These are phyloP conservation scores for Lagria hirta DNA, from an alignment of 2,888 invertebrate genomes.

Conservation along the genomic window DNA sequence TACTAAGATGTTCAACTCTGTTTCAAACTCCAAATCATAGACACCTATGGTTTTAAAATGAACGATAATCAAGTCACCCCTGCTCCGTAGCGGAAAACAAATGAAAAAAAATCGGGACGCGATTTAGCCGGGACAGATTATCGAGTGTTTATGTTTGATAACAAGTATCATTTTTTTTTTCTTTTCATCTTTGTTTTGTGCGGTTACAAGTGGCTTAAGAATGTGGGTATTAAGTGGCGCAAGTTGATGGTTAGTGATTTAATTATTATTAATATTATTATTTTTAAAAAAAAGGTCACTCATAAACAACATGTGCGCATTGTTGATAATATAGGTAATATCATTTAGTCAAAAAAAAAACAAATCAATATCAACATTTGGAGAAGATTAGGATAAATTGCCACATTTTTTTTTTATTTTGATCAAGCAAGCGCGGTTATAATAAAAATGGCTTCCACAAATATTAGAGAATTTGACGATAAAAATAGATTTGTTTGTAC, in stretches of 20 bases:
- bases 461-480: constrained; percentile 40
- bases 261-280: constrained; percentile 1
- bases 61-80: constrained; percentile 4
- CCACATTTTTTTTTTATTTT: constrained; percentile 11
- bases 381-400: constrained; percentile 11
- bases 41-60: constrained; percentile 47
- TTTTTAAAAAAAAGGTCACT: no score
- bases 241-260: constrained; percentile 16
- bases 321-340: no score
- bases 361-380: constrained; percentile 12
- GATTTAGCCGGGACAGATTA: background rate
- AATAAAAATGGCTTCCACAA: constrained; percentile 39
- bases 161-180: constrained; percentile 12
- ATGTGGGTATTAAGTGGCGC: constrained; percentile 16
- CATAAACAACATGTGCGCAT: constrained; percentile 6
- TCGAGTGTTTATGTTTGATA: constrained; percentile 6
- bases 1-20: constrained; percentile 51
- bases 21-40: constrained; percentile 51
- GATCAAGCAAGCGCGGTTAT: constrained; percentile 4
- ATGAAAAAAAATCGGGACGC: constrained; percentile 8
- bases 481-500: constrained; percentile 54
- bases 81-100: constrained; percentile 12
- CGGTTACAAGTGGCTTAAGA: constrained; percentile 19
- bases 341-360: constrained; percentile 4
- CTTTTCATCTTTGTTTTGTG: constrained; percentile 12